These are phyloP conservation scores for Morbakka virulenta DNA, from an alignment of 30 jellyfish, hydroid and myxozoan genomes.

Conservation along the genomic window DNA sequence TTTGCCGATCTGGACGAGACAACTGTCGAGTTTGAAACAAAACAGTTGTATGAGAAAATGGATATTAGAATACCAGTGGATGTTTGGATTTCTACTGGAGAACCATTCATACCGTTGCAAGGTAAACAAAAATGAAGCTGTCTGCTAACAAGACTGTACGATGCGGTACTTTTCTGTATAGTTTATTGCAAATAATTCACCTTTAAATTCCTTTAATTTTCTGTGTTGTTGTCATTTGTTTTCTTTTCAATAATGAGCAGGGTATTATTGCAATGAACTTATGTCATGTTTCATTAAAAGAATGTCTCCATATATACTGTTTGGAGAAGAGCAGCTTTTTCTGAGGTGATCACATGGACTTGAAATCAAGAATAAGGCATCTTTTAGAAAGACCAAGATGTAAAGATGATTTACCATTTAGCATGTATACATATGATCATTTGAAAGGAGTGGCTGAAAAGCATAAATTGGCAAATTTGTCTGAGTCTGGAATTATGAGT, in stretches of 20 bases:
- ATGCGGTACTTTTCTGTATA: too few species aligned
- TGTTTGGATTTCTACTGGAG: conserved; percentile 94
- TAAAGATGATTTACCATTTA: conserved; percentile 63
- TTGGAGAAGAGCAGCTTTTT: too few species aligned
- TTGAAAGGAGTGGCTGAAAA: conserved; percentile 78
- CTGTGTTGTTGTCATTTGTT: too few species aligned
- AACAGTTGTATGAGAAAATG: conserved; percentile 30
- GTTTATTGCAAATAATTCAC: too few species aligned
- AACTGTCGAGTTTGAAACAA: not conserved
- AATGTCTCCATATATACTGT: too few species aligned
- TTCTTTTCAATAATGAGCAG: too few species aligned
- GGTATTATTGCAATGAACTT: too few species aligned
- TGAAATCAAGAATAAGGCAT: conserved; percentile 3
- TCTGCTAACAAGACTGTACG: too few species aligned
- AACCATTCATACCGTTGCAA: conserved; percentile 53
- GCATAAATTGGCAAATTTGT: conserved; percentile 22
- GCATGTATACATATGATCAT: conserved; percentile 92
- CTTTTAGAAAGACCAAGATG: conserved; percentile 69
- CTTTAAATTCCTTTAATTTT: too few species aligned
- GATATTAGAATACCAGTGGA: conserved; percentile 85
- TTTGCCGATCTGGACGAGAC: conserved; percentile 5
- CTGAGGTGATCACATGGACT: conserved; percentile 55
- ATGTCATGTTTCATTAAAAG: too few species aligned
- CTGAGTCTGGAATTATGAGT: conserved; percentile 79
- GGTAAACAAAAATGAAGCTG: conserved; percentile 22